Evolutionary conservation across 2,888 invertebrate genomes (phyloP).

Genomic region (Dione vanillae): DNA sequence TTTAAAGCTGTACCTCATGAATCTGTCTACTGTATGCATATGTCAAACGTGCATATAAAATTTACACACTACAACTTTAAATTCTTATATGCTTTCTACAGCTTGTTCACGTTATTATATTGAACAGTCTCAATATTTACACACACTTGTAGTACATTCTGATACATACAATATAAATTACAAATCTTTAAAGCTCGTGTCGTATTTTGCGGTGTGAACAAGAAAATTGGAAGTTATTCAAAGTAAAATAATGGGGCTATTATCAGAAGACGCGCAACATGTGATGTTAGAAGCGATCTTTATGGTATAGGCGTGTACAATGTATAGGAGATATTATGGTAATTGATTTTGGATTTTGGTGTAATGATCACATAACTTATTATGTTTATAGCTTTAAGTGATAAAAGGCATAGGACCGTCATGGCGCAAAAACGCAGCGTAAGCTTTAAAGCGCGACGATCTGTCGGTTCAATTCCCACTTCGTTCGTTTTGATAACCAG

Average conservation of each 20-base stretch:
- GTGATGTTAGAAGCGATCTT: slow-evolving; percentile 16
- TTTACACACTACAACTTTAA: no score
- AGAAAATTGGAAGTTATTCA: slow-evolving; percentile 40
- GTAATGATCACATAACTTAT: neutral
- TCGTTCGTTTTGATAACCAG: no score
- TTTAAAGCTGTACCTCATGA: no score
- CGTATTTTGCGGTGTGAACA: slow-evolving; percentile 39
- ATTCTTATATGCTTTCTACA: no score
- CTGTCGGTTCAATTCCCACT: no score
- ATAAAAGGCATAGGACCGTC: no score
- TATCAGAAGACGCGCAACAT: slow-evolving; percentile 36
- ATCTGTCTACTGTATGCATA: no score
- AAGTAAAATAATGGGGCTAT: slow-evolving; percentile 45
- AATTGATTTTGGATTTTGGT: neutral
- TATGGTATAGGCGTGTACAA: neutral
- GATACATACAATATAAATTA: slow-evolving; percentile 28
- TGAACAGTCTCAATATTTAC: no score
- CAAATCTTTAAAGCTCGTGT: slow-evolving; percentile 36
- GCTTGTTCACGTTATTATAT: no score
- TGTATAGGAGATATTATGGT: neutral
- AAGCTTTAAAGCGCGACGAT: no score
- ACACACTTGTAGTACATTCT: neutral
- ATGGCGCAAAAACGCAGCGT: no score
- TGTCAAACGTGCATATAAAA: no score
- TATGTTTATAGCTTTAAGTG: neutral